A percentile compares a stretch with the other conserved stretches of the same genome.
These are phyloP conservation scores for Neoniphon sammara DNA, from an alignment of 2,797 vertebrate genomes.

Conservation along the genomic window DNA sequence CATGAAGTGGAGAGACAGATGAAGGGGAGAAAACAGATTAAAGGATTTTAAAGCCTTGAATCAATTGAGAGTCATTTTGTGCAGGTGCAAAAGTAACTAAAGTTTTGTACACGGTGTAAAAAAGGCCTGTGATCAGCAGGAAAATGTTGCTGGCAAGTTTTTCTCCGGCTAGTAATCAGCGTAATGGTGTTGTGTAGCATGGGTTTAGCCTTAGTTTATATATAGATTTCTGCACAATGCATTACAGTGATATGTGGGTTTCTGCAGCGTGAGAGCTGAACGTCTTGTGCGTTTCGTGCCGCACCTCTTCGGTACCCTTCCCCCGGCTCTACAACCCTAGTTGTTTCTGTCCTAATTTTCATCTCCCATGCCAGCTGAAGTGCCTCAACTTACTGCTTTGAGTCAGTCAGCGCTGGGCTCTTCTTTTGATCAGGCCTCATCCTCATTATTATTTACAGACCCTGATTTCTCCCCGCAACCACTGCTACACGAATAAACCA, in stretches of 20 bases:
- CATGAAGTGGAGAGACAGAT: not conserved
- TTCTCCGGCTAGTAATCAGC: slow-evolving; percentile 54
- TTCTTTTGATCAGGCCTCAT: slow-evolving; percentile 65
- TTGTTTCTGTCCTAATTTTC: slow-evolving; percentile 46
- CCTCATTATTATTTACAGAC: slow-evolving; percentile 63
- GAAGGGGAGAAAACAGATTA: not conserved
- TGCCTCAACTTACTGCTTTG: slow-evolving; percentile 16
- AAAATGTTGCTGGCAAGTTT: slow-evolving; percentile 55
- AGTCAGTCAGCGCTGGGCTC: slow-evolving; percentile 34
- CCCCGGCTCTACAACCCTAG: not conserved
- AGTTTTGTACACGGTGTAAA: slow-evolving; percentile 43
- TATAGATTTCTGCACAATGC: slow-evolving; percentile 36
- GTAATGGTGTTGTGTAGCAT: slow-evolving; percentile 47
- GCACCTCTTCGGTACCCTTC: slow-evolving; percentile 2
- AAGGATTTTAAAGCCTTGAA: not conserved
- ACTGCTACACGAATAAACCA: slow-evolving; percentile 17
- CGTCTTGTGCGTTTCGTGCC: slow-evolving; percentile 1
- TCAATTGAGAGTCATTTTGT: slow-evolving; percentile 5
- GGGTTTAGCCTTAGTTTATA: slow-evolving; percentile 35
- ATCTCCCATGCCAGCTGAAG: slow-evolving; percentile 17
- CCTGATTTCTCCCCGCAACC: slow-evolving; percentile 35
- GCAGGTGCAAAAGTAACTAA: slow-evolving; percentile 47
- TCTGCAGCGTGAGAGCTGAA: slow-evolving; percentile 15
- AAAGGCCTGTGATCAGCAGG: slow-evolving; percentile 56
- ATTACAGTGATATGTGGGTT: slow-evolving; percentile 31